A percentile compares a stretch with the other conserved stretches of the same genome.
Evolutionary conservation across 2,888 invertebrate genomes (phyloP).

Genomic region (Scaptomyza parva): DNA sequence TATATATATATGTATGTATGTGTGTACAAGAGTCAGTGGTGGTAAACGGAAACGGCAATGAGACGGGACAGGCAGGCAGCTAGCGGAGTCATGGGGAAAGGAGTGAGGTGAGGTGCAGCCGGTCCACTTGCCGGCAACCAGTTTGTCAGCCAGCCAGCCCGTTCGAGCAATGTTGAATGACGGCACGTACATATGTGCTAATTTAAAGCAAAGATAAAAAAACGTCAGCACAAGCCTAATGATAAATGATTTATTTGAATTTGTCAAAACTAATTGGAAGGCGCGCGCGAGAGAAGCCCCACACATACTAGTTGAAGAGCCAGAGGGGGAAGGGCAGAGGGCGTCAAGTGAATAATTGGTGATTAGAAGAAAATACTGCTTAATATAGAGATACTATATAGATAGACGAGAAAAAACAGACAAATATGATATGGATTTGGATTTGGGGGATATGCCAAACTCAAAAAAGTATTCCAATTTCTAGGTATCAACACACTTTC

Average conservation of each 20-base stretch:
- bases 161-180: slow-evolving; percentile 28
- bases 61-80: background rate
- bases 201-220: slow-evolving; percentile 39
- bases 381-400: background rate
- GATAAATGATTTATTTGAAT: slow-evolving; percentile 70
- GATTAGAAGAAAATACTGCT: slow-evolving; percentile 11
- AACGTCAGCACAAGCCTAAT: slow-evolving; percentile 54
- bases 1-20: too few species aligned
- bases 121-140: slow-evolving; percentile 66
- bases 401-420: slow-evolving; percentile 1
- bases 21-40: slow-evolving; percentile 16
- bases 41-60: slow-evolving; percentile 33
- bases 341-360: slow-evolving; percentile 36
- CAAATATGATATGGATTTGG: background rate
- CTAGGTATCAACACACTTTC: slow-evolving; percentile 21
- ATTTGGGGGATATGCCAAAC: background rate
- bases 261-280: slow-evolving; percentile 63
- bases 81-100: background rate
- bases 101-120: slow-evolving; percentile 14
- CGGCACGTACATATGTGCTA: slow-evolving; percentile 62
- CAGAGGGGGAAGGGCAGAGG: background rate
- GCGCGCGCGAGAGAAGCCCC: slow-evolving; percentile 52
- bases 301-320: too few species aligned
- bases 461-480: slow-evolving; percentile 13
- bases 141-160: slow-evolving; percentile 44